Percentiles rank a stretch among this genome's conserved stretches.
Evolutionary conservation across 2,113 vertebrate species (phyloP).

Genomic region (Pteruthius melanotis): DNA sequence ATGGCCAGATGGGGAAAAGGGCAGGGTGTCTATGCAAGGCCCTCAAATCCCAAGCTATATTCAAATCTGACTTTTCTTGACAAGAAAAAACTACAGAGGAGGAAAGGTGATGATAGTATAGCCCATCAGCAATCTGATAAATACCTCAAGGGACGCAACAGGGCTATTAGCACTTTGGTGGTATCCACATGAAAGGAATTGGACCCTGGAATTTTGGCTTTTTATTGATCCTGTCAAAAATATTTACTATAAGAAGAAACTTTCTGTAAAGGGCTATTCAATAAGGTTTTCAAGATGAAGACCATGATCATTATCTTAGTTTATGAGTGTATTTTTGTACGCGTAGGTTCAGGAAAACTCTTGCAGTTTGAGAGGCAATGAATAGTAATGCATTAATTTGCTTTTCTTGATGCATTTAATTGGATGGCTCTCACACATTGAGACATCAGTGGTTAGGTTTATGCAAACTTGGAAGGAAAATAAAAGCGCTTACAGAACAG

Average conservation of each 20-base stretch:
- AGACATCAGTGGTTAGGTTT: not conserved
- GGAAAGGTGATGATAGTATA: not conserved
- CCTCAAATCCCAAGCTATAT: not conserved
- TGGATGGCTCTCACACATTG: not conserved
- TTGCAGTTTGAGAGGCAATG: not conserved
- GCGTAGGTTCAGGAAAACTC: not conserved
- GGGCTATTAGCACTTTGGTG: not conserved
- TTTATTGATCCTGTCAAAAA: not conserved
- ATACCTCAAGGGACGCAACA: not conserved
- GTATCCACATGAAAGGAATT: not conserved
- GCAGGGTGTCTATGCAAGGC: not conserved
- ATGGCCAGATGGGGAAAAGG: not conserved
- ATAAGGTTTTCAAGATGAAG: not conserved
- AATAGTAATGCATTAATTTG: not conserved
- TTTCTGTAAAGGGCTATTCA: not conserved
- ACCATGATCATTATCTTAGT: not conserved
- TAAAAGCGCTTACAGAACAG: not conserved
- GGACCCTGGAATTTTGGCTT: not conserved
- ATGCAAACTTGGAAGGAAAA: not conserved
- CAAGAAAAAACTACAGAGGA: not conserved
- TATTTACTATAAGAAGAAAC: not conserved
- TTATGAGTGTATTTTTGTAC: not conserved
- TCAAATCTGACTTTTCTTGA: not conserved
- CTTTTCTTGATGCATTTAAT: not conserved
- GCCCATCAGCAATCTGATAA: not conserved